Evolutionary conservation across 2,888 invertebrate genomes (phyloP).

Genomic region (Ceraclea dissimilis): DNA sequence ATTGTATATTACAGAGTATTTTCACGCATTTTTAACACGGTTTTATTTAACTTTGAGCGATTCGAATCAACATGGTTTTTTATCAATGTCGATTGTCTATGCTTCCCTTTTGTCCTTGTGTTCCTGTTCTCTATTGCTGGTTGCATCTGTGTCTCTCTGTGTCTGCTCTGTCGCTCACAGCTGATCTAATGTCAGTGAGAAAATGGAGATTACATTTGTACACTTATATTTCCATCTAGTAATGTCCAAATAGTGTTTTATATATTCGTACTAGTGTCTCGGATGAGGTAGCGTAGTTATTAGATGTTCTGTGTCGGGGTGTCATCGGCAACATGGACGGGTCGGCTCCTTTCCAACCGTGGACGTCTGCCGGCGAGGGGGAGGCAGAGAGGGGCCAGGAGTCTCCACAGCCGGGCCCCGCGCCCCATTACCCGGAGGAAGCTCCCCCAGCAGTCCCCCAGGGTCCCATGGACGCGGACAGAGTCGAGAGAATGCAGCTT

Average conservation of each 20-base stretch:
- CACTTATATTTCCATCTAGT: conserved; percentile 43
- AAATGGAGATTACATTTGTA: conserved; percentile 42
- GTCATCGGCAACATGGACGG: conserved; percentile 33
- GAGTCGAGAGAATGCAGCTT: conserved; percentile 51
- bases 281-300: not conserved
- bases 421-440: conserved; percentile 1
- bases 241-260: conserved; percentile 27
- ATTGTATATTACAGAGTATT: no score
- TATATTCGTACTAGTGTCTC: conserved; percentile 4
- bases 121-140: not conserved
- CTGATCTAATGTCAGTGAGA: conserved; percentile 50
- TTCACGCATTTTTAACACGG: no score
- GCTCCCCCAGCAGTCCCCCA: not conserved
- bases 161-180: conserved; percentile 35
- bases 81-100: not conserved
- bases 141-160: not conserved
- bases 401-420: conserved; percentile 1
- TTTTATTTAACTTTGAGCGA: no score
- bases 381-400: conserved; percentile 29
- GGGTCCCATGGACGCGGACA: conserved; percentile 39
- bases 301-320: conserved; percentile 18
- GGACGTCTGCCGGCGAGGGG: conserved; percentile 44
- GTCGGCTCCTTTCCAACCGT: conserved; percentile 45
- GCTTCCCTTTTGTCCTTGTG: not conserved
- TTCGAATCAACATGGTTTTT: no score